A percentile compares a stretch with the other conserved stretches of the same genome.
These are phyloP conservation scores for Heliconius nattereri DNA, from an alignment of 1,140 invertebrate species.

Conservation along the genomic window DNA sequence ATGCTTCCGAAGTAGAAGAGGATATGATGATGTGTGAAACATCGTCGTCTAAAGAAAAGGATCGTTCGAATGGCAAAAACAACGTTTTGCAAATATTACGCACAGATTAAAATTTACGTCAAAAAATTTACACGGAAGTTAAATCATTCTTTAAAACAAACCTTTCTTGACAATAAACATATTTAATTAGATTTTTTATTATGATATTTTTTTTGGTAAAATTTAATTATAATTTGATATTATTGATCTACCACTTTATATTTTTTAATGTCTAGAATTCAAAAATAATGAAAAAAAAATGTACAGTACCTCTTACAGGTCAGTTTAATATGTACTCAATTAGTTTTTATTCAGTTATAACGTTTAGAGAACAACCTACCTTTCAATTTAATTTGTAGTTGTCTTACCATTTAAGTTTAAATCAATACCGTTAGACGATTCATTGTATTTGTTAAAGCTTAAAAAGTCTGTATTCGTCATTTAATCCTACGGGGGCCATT, in stretches of 20 bases:
- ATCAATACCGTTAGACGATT: neutral
- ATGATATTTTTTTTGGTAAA: too few relatives aligned
- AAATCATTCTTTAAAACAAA: neutral
- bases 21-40: conserved; percentile 67
- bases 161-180: too few relatives aligned
- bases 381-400: neutral
- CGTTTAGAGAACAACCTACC: neutral
- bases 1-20: conserved; percentile 47
- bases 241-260: too few relatives aligned
- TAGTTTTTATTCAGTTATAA: neutral
- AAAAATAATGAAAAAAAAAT: too few relatives aligned
- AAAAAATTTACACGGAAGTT: neutral
- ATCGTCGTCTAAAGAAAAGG: conserved; percentile 40
- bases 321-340: neutral
- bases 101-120: conserved; percentile 40
- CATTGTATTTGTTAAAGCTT: neutral
- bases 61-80: conserved; percentile 19
- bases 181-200: neutral
- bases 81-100: conserved; percentile 53
- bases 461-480: neutral
- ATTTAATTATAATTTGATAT: too few relatives aligned
- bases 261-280: too few relatives aligned
- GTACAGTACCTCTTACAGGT: neutral
- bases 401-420: neutral
- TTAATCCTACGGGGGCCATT: too few relatives aligned